Percentiles rank a stretch among this genome's conserved stretches.
Conservation (phyloP, 2,797 vertebrate genomes). For the Leuciscus waleckii region DNA sequence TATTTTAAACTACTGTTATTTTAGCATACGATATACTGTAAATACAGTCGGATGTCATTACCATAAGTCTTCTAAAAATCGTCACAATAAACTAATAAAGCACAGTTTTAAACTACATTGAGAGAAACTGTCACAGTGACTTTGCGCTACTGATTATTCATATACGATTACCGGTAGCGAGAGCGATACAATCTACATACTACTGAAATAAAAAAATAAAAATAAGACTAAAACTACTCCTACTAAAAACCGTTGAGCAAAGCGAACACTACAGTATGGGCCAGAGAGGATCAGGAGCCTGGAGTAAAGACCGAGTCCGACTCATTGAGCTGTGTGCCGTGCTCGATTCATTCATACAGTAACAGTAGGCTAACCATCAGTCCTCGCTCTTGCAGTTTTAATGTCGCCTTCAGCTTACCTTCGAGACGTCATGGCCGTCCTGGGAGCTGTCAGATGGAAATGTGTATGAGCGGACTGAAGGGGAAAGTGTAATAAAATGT, state of each 20-base stretch:
- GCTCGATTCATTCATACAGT: constrained; percentile 33
- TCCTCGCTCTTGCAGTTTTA: constrained; percentile 15
- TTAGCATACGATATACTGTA: neutral
- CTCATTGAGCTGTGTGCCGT: constrained; percentile 1
- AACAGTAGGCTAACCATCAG: constrained; percentile 5
- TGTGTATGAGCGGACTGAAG: constrained; percentile 64
- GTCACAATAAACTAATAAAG: constrained; percentile 11
- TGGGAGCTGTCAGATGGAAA: constrained; percentile 69
- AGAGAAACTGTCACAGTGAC: constrained; percentile 5
- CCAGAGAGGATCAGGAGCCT: constrained; percentile 58
- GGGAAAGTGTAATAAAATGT: constrained; percentile 49
- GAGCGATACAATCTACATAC: neutral
- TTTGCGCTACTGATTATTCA: constrained; percentile 14
- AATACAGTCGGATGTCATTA: neutral
- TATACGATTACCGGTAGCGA: constrained; percentile 3
- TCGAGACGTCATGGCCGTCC: constrained; percentile 85
- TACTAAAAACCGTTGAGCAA: neutral
- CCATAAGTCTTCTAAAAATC: constrained; percentile 16
- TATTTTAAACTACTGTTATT: neutral
- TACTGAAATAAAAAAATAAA: neutral
- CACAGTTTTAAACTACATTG: constrained; percentile 14
- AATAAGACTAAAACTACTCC: neutral
- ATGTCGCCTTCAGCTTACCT: constrained; percentile 75
- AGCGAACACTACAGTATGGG: constrained; percentile 42
- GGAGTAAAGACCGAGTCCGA: constrained; percentile 39